Evolutionary conservation across 2,113 vertebrate genomes (phyloP).

Genomic region (Salvelinus sp.): DNA sequence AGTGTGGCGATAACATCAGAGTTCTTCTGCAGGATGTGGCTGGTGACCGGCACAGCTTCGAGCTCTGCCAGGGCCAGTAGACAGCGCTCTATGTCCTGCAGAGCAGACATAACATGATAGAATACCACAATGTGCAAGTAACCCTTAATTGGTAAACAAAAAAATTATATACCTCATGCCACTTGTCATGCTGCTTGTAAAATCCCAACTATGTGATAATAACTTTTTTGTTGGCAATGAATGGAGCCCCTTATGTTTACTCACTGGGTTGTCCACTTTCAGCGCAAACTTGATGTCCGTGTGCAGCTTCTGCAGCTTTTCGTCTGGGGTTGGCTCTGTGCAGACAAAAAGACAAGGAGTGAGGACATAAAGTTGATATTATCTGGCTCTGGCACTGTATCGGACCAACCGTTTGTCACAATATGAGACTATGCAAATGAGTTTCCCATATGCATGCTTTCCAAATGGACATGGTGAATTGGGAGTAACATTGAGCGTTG

Average conservation of each 20-base stretch:
- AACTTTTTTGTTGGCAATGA: neutral
- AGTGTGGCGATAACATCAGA: slow-evolving; percentile 92
- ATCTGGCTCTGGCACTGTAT: neutral
- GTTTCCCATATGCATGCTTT: too few relatives aligned
- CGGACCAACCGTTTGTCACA: neutral
- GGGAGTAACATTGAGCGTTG: slow-evolving; percentile 25
- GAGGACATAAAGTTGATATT: neutral
- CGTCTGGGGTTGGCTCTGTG: slow-evolving; percentile 87
- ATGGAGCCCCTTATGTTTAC: slow-evolving; percentile 37
- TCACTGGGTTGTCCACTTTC: slow-evolving; percentile 96
- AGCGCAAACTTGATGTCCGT: slow-evolving; percentile 95
- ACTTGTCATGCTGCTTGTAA: neutral
- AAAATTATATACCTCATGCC: too few relatives aligned
- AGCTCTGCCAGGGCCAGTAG: slow-evolving; percentile 88
- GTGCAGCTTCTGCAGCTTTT: slow-evolving; percentile 94
- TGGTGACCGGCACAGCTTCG: slow-evolving; percentile 88
- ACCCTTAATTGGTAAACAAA: too few relatives aligned
- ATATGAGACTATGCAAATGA: neutral
- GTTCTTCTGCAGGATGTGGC: slow-evolving; percentile 95
- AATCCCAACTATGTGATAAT: neutral
- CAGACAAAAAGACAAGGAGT: neutral
- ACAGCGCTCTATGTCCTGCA: slow-evolving; percentile 91
- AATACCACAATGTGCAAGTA: neutral
- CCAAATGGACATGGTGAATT: neutral
- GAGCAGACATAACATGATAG: neutral